Evolutionary conservation across 1,140 invertebrate species (phyloP).

Genomic region (Papilio machaon): DNA sequence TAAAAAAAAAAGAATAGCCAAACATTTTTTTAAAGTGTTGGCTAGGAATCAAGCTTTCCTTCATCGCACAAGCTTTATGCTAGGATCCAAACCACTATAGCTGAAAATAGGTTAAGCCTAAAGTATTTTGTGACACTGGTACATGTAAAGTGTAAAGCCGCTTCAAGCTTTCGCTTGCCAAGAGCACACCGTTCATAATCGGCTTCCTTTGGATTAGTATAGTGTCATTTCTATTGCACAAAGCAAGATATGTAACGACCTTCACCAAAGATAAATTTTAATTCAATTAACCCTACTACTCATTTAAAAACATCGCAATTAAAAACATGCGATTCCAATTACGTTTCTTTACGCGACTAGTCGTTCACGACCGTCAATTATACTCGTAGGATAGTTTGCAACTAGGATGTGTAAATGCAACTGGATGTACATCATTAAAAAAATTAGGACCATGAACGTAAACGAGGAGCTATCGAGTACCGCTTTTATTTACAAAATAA

Average conservation of each 20-base stretch:
- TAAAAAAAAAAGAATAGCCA: background rate
- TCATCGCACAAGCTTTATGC: background rate
- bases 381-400: background rate
- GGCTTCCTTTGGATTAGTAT: conserved; percentile 16
- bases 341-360: background rate
- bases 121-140: conserved; percentile 10
- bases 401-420: background rate
- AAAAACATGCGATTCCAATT: too few species aligned
- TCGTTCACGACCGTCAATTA: background rate
- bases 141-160: conserved; percentile 6
- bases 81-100: background rate
- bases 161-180: conserved; percentile 16
- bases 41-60: background rate
- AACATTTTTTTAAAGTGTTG: background rate
- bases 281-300: background rate
- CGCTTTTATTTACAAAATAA: background rate
- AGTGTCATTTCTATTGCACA: conserved; percentile 1
- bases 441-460: background rate
- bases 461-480: background rate
- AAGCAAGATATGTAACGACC: background rate
- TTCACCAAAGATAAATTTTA: background rate
- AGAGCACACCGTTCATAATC: background rate
- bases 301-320: too few species aligned
- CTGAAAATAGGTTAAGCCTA: conserved; percentile 20
- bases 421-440: background rate